Evolutionary conservation across 2,113 vertebrate genomes (phyloP).

Genomic region (Pan troglodytes): NHGRI_mPanTro3-v2.1_pri NC_072403.2:66195001-66195500

Average conservation of each 20-base stretch:
- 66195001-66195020: no score
- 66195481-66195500: neutral
- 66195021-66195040: no score
- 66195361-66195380: neutral
- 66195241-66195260: neutral
- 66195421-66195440: neutral
- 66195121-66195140: no score
- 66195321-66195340: neutral
- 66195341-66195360: neutral
- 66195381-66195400: neutral
- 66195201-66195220: neutral
- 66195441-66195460: neutral
- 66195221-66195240: conserved; percentile 32
- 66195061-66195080: no score
- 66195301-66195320: neutral
- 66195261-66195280: neutral
- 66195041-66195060: no score
- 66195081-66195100: no score
- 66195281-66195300: neutral
- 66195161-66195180: neutral
- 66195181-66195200: conserved; percentile 37
- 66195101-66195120: no score
- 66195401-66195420: neutral
- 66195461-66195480: neutral
- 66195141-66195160: neutral